These are phyloP conservation scores for Sesia apiformis DNA, from an alignment of 2,888 invertebrate genomes.

Conservation along the genomic window DNA sequence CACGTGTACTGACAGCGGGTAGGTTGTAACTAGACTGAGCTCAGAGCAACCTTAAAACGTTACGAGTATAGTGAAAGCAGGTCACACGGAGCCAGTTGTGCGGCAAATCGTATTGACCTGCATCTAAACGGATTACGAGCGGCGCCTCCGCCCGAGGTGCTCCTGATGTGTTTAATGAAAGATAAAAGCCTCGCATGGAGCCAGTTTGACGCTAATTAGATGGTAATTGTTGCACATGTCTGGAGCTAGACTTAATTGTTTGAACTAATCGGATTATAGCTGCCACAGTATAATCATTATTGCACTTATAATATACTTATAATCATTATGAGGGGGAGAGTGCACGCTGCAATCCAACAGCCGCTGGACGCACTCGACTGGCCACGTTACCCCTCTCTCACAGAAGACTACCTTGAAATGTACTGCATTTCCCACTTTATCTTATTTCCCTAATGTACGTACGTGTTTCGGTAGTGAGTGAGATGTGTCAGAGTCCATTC, in stretches of 20 bases:
- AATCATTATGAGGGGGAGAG: too few species aligned
- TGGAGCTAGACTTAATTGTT: not conserved
- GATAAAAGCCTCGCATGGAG: not conserved
- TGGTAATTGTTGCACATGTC: not conserved
- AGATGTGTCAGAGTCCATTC: too few species aligned
- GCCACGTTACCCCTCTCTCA: too few species aligned
- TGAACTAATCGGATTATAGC: not conserved
- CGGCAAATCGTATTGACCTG: constrained; percentile 32
- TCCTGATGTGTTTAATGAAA: constrained; percentile 9
- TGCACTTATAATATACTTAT: too few species aligned
- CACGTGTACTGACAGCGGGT: not conserved
- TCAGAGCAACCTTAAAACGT: not conserved
- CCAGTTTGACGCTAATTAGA: constrained; percentile 4
- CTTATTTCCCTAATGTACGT: too few species aligned
- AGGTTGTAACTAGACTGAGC: not conserved
- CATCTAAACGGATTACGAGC: constrained; percentile 15
- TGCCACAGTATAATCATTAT: too few species aligned
- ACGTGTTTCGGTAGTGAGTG: too few species aligned
- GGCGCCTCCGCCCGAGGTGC: constrained; percentile 3
- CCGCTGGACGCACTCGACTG: too few species aligned
- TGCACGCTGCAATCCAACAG: too few species aligned
- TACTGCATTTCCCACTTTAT: too few species aligned
- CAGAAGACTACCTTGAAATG: too few species aligned
- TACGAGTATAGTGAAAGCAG: constrained; percentile 19
- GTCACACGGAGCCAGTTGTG: constrained; percentile 27